Conservation (phyloP, 2,113 vertebrate genomes). For the Ageneiosus marmoratus region DNA sequence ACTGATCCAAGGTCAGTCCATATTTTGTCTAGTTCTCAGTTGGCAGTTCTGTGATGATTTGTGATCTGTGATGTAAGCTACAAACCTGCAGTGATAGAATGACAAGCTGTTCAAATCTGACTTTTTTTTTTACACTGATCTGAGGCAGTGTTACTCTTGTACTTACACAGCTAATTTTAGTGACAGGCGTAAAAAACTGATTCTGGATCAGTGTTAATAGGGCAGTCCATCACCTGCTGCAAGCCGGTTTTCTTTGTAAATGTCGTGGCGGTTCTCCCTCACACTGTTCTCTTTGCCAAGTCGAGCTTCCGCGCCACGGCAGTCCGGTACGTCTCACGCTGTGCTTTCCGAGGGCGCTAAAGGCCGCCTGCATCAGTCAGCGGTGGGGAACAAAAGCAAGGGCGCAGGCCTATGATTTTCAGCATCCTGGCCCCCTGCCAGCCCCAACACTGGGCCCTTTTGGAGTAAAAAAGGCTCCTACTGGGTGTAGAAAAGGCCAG, state of each 20-base stretch:
- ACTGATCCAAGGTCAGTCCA: neutral
- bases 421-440: slow-evolving; percentile 67
- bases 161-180: slow-evolving; percentile 5
- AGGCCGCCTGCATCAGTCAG: slow-evolving; percentile 69
- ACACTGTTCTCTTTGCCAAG: slow-evolving; percentile 48
- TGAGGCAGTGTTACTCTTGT: neutral
- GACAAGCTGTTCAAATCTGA: neutral
- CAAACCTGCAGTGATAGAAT: neutral
- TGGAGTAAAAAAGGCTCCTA: slow-evolving; percentile 57
- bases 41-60: neutral
- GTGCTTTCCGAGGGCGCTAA: slow-evolving; percentile 63
- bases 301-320: slow-evolving; percentile 65
- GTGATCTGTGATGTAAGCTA: neutral
- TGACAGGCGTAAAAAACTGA: neutral
- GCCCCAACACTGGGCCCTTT: slow-evolving; percentile 61
- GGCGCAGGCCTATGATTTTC: slow-evolving; percentile 50
- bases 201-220: slow-evolving; percentile 30
- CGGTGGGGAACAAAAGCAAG: slow-evolving; percentile 64
- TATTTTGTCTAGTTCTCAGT: neutral
- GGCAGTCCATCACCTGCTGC: slow-evolving; percentile 22
- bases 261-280: slow-evolving; percentile 47
- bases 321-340: slow-evolving; percentile 60
- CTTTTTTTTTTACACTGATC: slow-evolving; percentile 7
- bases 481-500: slow-evolving; percentile 65
- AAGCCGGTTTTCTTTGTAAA: slow-evolving; percentile 47